Evolutionary conservation across 2,113 vertebrate genomes (phyloP).

Genomic region (Stigmatopora argus): DNA sequence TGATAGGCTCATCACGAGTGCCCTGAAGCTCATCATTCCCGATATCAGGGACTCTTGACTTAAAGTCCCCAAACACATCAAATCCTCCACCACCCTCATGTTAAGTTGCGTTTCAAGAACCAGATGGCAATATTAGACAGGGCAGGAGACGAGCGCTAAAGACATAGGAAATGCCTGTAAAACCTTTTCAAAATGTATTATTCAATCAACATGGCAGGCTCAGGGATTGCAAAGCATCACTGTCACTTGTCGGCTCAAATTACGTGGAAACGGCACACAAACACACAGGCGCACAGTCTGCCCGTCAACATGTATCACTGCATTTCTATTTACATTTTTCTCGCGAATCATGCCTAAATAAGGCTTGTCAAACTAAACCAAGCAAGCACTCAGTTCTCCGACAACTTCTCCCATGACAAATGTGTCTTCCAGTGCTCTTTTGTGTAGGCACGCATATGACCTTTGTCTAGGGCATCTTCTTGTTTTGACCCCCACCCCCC

Average conservation of each 20-base stretch:
- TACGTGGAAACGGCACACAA: conserved; percentile 32
- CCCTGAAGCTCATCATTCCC: conserved; percentile 10
- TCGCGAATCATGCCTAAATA: conserved; percentile 33
- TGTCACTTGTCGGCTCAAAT: conserved; percentile 52
- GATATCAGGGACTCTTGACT: conserved; percentile 19
- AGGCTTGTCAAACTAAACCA: conserved; percentile 17
- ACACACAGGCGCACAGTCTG: conserved; percentile 14
- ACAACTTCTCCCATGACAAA: conserved; percentile 39
- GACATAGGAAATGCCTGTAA: conserved; percentile 24
- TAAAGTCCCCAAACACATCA: conserved; percentile 3
- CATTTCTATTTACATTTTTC: conserved; percentile 6
- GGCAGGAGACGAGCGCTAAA: conserved; percentile 10
- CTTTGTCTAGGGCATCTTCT: conserved; percentile 68
- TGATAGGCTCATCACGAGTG: conserved; percentile 26
- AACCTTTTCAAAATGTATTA: conserved; percentile 31
- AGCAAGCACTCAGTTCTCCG: conserved; percentile 31
- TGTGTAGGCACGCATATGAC: conserved; percentile 61
- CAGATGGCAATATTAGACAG: conserved; percentile 23
- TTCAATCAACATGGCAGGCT: conserved; percentile 28
- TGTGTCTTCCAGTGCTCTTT: conserved; percentile 61
- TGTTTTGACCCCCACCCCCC: conserved; percentile 58
- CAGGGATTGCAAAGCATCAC: conserved; percentile 32
- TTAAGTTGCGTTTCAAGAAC: conserved; percentile 19
- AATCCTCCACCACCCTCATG: background rate
- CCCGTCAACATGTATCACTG: conserved; percentile 9